Evolutionary conservation across 2,888 invertebrate species (phyloP), one percentile per base, ranked within the genome.

Genomic region (Drepana falcataria): DNA sequence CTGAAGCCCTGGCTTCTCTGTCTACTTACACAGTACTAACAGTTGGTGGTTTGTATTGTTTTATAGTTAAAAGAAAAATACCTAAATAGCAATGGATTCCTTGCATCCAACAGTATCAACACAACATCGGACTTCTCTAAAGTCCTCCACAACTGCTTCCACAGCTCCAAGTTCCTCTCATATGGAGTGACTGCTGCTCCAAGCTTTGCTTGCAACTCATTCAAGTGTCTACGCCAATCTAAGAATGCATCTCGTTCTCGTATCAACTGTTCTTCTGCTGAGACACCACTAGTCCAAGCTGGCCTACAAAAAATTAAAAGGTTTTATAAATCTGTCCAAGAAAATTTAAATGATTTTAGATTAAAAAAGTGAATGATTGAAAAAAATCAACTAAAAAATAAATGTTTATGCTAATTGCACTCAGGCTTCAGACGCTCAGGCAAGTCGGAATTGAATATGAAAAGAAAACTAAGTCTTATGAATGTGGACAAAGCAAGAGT

Each of bases 91-190:
- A 99, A 85, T 1, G 99, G 99, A 91, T 99, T 98, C 63, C 99
- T 93, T 0, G 98, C 98, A 92, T 99, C 99, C 9, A 99, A 95
- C 60, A 99, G 97, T 83, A 99, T 96, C 9, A 98, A 94, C 21
- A 99, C 92, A 0, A 99, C 93, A 87, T 99, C 97, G 77, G 98
- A 97, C 67, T 96, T 94, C 82, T 99, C 99, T n/a, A 99, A 94
- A 0, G 99, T 99, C 67, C 99, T 93, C 99, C 99, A 99, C 41
- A 99, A 82, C 80, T 99, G 99, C 51, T 98, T 93, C 99, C 99
- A 99, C 69, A 99, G 96, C 79, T 99, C 98, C 34, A 99, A 83
- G 86, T 99, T 99, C 74, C 97, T 96, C 77, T 99, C 99, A 84
- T 98, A 99, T 0, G 99, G 99, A 0, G 99, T 99, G 61, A 99